Conservation (phyloP, 2,113 vertebrate species). For the Onychorhynchus coronatus region DNA sequence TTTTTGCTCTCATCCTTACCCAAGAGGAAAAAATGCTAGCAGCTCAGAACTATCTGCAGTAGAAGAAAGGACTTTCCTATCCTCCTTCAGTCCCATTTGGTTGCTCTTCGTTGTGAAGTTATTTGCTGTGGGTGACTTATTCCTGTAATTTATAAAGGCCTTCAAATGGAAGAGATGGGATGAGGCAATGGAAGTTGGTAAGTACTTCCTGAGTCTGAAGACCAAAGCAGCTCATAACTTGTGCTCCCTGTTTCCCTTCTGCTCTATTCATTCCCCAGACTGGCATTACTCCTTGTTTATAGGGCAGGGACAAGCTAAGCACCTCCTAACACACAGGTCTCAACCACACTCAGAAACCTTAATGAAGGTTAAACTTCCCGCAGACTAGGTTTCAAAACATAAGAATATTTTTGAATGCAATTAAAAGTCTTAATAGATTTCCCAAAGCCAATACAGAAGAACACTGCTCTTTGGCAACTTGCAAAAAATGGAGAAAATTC, state of each 20-base stretch:
- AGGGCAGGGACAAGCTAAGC: not conserved
- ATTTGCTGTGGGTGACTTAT: not conserved
- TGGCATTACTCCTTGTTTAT: not conserved
- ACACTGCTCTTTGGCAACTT: constrained; percentile 29
- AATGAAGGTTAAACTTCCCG: constrained; percentile 14
- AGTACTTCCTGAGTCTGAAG: constrained; percentile 20
- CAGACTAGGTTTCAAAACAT: constrained; percentile 36
- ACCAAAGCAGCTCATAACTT: constrained; percentile 40
- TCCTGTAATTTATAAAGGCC: constrained; percentile 27
- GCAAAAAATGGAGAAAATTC: constrained; percentile 57
- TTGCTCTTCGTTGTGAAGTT: not conserved
- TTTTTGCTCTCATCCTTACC: not conserved
- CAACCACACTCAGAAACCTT: not conserved
- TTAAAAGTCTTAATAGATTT: constrained; percentile 40
- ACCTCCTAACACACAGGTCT: not conserved
- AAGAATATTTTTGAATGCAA: constrained; percentile 36
- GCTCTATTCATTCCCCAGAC: not conserved
- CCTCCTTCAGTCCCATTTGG: not conserved
- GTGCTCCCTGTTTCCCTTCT: not conserved
- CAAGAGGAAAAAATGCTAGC: not conserved
- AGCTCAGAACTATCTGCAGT: not conserved
- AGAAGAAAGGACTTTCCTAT: not conserved
- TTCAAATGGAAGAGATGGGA: constrained; percentile 3
- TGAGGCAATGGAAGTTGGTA: constrained; percentile 54
- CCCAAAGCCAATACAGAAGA: constrained; percentile 41